A percentile compares a stretch with the other conserved stretches of the same genome.
Evolutionary conservation across 2,797 vertebrate genomes (phyloP).

Genomic region (Oryzias sinensis): DNA sequence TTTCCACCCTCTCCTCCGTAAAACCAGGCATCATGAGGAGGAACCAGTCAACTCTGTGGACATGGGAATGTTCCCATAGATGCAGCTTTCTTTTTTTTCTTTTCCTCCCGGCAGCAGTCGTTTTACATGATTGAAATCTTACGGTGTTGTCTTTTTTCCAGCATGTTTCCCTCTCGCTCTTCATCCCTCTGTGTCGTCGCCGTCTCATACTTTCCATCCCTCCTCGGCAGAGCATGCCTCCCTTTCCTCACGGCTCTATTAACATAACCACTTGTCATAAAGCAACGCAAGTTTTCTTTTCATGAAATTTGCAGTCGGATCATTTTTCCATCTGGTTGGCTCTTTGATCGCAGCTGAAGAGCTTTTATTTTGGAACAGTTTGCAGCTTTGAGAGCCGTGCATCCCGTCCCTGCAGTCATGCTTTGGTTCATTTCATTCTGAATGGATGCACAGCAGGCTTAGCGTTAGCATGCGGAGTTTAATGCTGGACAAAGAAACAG

Average conservation of each 20-base stretch:
- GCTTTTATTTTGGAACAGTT: slow-evolving; percentile 6
- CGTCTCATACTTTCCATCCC: slow-evolving; percentile 45
- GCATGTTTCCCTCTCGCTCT: slow-evolving; percentile 16
- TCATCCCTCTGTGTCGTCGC: slow-evolving; percentile 13
- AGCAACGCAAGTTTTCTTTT: slow-evolving; percentile 21
- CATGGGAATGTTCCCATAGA: neutral
- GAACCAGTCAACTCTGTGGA: neutral
- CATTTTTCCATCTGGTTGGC: slow-evolving; percentile 18
- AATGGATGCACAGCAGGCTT: neutral
- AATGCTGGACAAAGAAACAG: no score
- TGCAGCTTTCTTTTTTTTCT: slow-evolving; percentile 14
- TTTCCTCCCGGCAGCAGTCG: slow-evolving; percentile 28
- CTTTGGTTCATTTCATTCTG: slow-evolving; percentile 18
- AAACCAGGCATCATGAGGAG: no score
- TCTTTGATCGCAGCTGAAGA: neutral
- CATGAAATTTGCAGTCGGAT: slow-evolving; percentile 15
- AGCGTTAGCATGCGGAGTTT: no score
- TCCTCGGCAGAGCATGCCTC: slow-evolving; percentile 8
- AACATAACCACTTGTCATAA: slow-evolving; percentile 17
- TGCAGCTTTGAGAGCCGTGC: neutral
- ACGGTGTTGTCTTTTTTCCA: slow-evolving; percentile 29
- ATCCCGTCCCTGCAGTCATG: neutral
- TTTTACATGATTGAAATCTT: slow-evolving; percentile 29
- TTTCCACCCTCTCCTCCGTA: no score
- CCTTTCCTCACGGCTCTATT: slow-evolving; percentile 20